Evolutionary conservation across 2,888 invertebrate species (phyloP).

Genomic region (Drosophila buzzatii): DNA sequence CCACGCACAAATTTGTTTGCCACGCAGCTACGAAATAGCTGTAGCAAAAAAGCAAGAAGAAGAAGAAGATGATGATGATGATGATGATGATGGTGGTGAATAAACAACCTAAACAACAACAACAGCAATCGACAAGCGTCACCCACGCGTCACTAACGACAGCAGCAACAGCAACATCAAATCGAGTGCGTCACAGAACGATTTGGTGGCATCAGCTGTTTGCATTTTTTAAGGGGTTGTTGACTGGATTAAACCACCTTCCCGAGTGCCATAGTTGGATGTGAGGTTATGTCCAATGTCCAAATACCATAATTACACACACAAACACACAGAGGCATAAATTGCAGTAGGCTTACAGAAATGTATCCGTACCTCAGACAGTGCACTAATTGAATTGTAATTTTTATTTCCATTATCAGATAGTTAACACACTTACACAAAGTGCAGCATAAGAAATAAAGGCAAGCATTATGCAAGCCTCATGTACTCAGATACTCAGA

Average conservation of each 20-base stretch:
- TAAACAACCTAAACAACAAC: constrained; percentile 1
- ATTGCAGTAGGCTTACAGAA: neutral
- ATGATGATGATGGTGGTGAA: neutral
- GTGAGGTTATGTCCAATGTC: constrained; percentile 12
- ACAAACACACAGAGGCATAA: neutral
- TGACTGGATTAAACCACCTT: constrained; percentile 8
- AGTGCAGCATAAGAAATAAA: neutral
- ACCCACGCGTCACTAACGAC: constrained; percentile 27
- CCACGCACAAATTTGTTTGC: constrained; percentile 61
- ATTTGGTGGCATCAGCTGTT: constrained; percentile 31
- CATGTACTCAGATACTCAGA: constrained; percentile 25
- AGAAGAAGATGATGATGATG: neutral
- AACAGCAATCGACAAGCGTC: neutral
- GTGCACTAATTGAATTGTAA: constrained; percentile 41
- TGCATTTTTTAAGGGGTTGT: constrained; percentile 2
- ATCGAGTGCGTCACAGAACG: constrained; percentile 39
- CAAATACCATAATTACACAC: neutral
- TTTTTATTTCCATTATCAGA: neutral
- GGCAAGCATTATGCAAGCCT: constrained; percentile 54
- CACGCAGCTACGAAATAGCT: constrained; percentile 15
- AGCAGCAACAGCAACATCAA: neutral
- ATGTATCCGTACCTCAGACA: neutral
- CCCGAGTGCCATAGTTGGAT: constrained; percentile 5
- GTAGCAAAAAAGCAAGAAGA: neutral
- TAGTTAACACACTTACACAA: neutral